Conservation (phyloP, 2,797 vertebrate genomes). For the Simalia tracyae region DNA sequence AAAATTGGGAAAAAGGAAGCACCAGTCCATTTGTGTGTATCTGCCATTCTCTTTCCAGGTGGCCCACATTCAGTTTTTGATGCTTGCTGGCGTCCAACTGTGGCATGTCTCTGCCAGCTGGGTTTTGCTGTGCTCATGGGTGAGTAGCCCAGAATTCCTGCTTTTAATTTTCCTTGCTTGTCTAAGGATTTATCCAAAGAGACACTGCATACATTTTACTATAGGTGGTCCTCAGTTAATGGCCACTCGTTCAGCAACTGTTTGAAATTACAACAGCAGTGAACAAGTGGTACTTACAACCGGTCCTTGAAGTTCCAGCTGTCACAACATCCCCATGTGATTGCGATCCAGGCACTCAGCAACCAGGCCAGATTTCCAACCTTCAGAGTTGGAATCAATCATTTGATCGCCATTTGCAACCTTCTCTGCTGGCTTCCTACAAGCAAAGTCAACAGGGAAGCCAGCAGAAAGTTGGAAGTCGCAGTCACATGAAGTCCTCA, state of each 20-base stretch:
- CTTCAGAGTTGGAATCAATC: not conserved
- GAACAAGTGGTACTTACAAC: not conserved
- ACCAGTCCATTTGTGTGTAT: not conserved
- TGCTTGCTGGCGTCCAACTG: conserved; percentile 80
- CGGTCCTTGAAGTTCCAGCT: not conserved
- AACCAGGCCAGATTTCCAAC: not conserved
- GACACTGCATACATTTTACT: not conserved
- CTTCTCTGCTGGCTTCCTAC: not conserved
- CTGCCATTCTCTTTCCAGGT: conserved; percentile 62
- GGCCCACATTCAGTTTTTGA: conserved; percentile 82
- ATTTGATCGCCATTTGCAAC: not conserved
- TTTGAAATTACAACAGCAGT: not conserved
- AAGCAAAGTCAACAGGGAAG: not conserved
- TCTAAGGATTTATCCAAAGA: not conserved
- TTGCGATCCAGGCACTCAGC: not conserved
- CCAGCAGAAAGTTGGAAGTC: not conserved
- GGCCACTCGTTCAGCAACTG: not conserved
- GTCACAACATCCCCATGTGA: not conserved
- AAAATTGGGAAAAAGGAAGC: not conserved
- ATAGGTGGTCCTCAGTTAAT: not conserved
- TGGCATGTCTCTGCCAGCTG: conserved; percentile 75
- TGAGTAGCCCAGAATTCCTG: conserved; percentile 53
- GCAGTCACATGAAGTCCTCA: not conserved
- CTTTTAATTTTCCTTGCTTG: not conserved
- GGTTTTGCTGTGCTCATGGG: conserved; percentile 84